Percentiles rank a stretch among this genome's conserved stretches.
Evolutionary conservation across 37 sponge, comb jelly and placozoan genomes (phyloP).

Genomic region (Aphrocallistes beatrix): DNA sequence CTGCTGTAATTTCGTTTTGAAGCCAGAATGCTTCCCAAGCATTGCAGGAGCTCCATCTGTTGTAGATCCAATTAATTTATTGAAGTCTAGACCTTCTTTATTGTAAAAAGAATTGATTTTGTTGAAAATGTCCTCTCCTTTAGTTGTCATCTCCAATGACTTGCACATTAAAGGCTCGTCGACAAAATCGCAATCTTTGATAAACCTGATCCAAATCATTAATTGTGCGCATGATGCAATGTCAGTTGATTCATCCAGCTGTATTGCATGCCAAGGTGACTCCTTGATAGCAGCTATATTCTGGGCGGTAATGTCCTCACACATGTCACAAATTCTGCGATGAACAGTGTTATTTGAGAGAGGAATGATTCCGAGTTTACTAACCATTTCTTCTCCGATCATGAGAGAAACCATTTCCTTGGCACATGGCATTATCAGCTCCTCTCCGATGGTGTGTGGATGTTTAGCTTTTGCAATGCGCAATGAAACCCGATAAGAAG

Average conservation of each 20-base stretch:
- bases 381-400: background rate
- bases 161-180: constrained; percentile 16
- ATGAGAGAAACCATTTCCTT: constrained; percentile 16
- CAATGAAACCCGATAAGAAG: background rate
- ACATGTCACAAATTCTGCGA: constrained; percentile 7
- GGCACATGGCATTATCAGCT: constrained; percentile 19
- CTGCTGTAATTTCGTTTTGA: constrained; percentile 15
- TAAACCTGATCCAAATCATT: constrained; percentile 1
- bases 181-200: constrained; percentile 1
- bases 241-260: constrained; percentile 14
- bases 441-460: background rate
- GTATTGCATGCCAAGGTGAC: constrained; percentile 15
- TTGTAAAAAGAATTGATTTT: background rate
- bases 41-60: constrained; percentile 17
- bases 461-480: constrained; percentile 4
- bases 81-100: constrained; percentile 17
- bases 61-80: constrained; percentile 5
- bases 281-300: constrained; percentile 13
- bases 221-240: constrained; percentile 13
- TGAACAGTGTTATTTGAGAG: constrained; percentile 12
- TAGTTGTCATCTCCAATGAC: constrained; percentile 6
- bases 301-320: background rate
- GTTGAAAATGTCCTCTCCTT: constrained; percentile 14
- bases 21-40: constrained; percentile 17
- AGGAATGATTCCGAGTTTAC: background rate